A percentile compares a stretch with the other conserved stretches of the same genome.
phyloP scores from a whole-genome alignment of 2,888 invertebrate genomes.

The Endotricha flammealis region DNA sequence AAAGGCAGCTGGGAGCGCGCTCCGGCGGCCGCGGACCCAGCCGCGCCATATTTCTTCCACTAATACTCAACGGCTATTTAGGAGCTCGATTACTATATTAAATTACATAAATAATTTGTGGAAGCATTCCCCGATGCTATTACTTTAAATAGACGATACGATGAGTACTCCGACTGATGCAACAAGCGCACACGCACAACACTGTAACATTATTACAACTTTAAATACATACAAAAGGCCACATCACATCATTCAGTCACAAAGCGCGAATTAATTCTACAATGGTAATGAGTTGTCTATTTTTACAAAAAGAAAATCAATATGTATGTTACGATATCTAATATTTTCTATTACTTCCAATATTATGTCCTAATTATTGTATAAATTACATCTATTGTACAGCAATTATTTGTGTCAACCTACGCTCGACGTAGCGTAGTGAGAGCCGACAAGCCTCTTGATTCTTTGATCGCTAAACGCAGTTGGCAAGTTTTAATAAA shows the following conservation, averaged over 20 bases:
- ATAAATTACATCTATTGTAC: conserved; percentile 54
- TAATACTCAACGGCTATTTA: conserved; percentile 59
- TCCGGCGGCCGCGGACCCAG: no score
- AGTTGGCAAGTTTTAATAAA: conserved; percentile 46
- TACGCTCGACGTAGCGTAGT: conserved; percentile 42
- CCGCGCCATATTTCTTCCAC: conserved; percentile 41
- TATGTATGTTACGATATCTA: conserved; percentile 34
- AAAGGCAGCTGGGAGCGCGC: conserved; percentile 15
- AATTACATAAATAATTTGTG: conserved; percentile 53
- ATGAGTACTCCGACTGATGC: conserved; percentile 57
- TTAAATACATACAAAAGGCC: conserved; percentile 74
- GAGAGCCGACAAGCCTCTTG: conserved; percentile 55
- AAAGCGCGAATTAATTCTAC: conserved; percentile 64
- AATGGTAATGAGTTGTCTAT: conserved; percentile 48
- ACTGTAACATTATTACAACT: conserved; percentile 54
- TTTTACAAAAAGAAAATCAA: conserved; percentile 33
- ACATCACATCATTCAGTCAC: conserved; percentile 78
- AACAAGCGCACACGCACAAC: conserved; percentile 68
- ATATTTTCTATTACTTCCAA: conserved; percentile 47
- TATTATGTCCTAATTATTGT: conserved; percentile 55
- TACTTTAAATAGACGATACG: conserved; percentile 47
- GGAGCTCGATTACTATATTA: conserved; percentile 43
- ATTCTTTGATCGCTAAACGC: conserved; percentile 39
- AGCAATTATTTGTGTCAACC: conserved; percentile 52
- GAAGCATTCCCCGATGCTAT: conserved; percentile 58